A percentile compares a stretch with the other conserved stretches of the same genome.
These are phyloP conservation scores for Peribatodes rhomboidaria DNA, from an alignment of 2,888 invertebrate genomes.

Conservation along the genomic window DNA sequence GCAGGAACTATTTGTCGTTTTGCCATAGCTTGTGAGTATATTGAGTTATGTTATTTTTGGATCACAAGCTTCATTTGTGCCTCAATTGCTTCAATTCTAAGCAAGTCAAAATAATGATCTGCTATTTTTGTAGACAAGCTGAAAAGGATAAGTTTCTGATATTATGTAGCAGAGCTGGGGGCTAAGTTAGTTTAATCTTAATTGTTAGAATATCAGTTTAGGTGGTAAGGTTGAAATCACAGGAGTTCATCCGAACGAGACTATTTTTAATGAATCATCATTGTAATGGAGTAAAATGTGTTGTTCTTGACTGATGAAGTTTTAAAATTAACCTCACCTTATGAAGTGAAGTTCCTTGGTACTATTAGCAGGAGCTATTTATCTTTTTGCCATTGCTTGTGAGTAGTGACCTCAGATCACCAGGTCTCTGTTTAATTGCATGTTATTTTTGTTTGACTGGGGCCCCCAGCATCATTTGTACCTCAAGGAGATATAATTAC, in stretches of 20 bases:
- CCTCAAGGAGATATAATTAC: not conserved
- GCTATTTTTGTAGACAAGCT: not conserved
- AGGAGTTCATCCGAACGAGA: constrained; percentile 40
- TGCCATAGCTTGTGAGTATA: too few species aligned
- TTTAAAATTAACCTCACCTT: not conserved
- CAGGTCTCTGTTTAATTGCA: not conserved
- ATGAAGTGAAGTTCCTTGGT: too few species aligned
- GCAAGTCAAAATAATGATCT: too few species aligned
- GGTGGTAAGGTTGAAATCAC: constrained; percentile 40
- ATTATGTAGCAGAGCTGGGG: not conserved
- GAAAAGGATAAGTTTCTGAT: not conserved
- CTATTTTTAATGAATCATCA: constrained; percentile 24
- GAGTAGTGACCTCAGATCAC: too few species aligned
- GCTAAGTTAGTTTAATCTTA: not conserved
- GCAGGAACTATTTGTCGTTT: too few species aligned
- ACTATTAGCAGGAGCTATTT: too few species aligned
- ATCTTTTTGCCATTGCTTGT: too few species aligned
- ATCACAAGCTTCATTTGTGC: too few species aligned
- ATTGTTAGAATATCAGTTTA: constrained; percentile 21
- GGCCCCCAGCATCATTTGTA: not conserved
- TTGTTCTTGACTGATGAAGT: not conserved
- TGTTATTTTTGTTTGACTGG: not conserved
- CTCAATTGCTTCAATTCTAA: too few species aligned
- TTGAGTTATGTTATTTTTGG: too few species aligned
- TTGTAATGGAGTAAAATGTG: not conserved